Evolutionary conservation across 2,797 vertebrate genomes (phyloP).

Genomic region (Vultur gryphus): DNA sequence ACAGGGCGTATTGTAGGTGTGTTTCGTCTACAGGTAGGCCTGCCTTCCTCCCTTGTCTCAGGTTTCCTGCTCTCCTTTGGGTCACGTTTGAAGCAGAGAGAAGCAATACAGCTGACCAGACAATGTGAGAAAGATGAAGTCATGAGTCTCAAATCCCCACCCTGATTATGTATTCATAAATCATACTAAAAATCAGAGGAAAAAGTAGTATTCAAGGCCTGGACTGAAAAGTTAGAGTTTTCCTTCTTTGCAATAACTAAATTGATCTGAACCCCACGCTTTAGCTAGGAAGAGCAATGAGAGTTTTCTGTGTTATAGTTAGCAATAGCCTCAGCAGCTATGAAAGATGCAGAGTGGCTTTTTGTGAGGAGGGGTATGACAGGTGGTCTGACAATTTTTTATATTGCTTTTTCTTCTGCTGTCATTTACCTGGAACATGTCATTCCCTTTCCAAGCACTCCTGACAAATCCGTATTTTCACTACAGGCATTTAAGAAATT

Average conservation of each 20-base stretch:
- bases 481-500: neutral
- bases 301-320: neutral
- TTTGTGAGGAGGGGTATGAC: neutral
- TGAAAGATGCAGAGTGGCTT: neutral
- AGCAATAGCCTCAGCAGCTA: neutral
- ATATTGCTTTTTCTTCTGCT: neutral
- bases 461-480: neutral
- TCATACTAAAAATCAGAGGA: neutral
- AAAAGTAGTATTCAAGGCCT: neutral
- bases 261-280: neutral
- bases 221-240: neutral
- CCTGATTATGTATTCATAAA: neutral
- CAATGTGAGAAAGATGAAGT: neutral
- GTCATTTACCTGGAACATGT: neutral
- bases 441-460: neutral
- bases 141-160: neutral
- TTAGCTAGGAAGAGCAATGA: neutral
- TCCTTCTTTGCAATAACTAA: neutral
- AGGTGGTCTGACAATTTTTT: neutral
- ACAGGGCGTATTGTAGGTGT: fast-evolving
- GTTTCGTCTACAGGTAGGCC: neutral
- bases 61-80: neutral
- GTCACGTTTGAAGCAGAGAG: neutral
- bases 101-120: neutral
- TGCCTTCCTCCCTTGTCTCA: neutral